phyloP scores from a whole-genome alignment of 2,797 vertebrate genomes.

The Takifugu ocellatus region DNA sequence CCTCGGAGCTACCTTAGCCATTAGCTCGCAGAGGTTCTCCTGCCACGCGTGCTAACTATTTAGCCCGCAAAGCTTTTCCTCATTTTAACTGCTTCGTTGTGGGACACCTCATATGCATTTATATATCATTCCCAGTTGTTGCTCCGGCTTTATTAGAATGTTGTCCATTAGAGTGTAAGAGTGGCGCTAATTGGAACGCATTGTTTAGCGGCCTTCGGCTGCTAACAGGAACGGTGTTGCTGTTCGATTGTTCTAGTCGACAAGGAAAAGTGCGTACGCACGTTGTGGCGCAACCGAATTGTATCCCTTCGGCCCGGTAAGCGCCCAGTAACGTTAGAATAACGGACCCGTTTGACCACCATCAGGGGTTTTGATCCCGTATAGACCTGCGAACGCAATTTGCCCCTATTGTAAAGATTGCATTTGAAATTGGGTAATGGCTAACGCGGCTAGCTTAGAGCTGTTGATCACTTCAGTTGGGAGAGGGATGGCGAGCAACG shows the following conservation, averaged over 20 bases:
- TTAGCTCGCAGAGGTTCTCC: constrained; percentile 58
- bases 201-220: too few relatives aligned
- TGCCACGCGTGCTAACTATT: constrained; percentile 44
- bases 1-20: constrained; percentile 43
- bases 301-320: constrained; percentile 10
- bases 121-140: too few relatives aligned
- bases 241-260: constrained; percentile 56
- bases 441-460: neutral
- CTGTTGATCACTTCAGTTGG: neutral
- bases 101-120: too few relatives aligned
- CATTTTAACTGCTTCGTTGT: neutral
- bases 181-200: too few relatives aligned
- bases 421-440: neutral
- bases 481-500: neutral
- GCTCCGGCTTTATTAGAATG: too few relatives aligned
- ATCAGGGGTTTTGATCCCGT: too few relatives aligned
- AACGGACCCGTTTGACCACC: too few relatives aligned
- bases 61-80: constrained; percentile 31
- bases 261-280: constrained; percentile 67
- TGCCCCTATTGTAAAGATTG: too few relatives aligned
- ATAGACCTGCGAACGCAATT: too few relatives aligned
- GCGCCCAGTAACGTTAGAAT: neutral
- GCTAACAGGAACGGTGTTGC: neutral
- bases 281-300: constrained; percentile 50
- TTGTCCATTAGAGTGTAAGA: too few relatives aligned